Base-by-base conservation (phyloP, 2,113 vertebrate species). In the Gallinago media region DNA sequence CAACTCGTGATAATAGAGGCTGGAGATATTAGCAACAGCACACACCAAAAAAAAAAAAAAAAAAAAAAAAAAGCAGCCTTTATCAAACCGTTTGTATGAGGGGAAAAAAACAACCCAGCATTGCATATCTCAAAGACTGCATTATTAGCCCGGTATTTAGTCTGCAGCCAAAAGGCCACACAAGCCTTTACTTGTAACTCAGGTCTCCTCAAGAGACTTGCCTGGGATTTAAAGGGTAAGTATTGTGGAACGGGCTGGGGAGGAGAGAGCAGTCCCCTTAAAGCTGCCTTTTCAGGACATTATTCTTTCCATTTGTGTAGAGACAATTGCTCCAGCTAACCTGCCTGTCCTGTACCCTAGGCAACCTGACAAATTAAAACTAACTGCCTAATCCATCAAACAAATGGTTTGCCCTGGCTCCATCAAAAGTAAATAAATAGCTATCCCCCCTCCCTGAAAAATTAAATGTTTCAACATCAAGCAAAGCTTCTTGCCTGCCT, bases 281-380 rank as follows among this genome's bases (percentile, higher is more conserved):
- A 91, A 70, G 66, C 76, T 92, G 65, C 56, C 76, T 92, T 84
- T 96, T 75, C 86, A 85, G 77, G 80, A 77, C 92, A 85, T 94
- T 87, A 89, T 87, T 95, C 94, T 95, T 96, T 89, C 91, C 66
- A 96, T 96, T 72, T 94, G 96, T 96, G 54, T 72, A 89, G 84
- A 93, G 70, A 92, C 83, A 86, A 94, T 92, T 93, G 79, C 83
- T 96, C 52, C 86, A 92, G 84, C 91, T 94, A 96, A 94, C 96
- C 89, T 96, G 94, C 70, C 88, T 93, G 92, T 94, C 88, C 91
- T 95, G 91, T 94, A 95, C 96, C 91, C 95, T 94, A 92, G 96
- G 96, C 92, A 97, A 96, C 96, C 90, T 96, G 95, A 95, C 77
- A 93, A 96, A 97, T 97, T 96, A 97, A 96, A 96, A 96, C 85